These are phyloP conservation scores for Lasioglossum baleicum DNA, from an alignment of 1,140 invertebrate species.

Conservation along the genomic window DNA sequence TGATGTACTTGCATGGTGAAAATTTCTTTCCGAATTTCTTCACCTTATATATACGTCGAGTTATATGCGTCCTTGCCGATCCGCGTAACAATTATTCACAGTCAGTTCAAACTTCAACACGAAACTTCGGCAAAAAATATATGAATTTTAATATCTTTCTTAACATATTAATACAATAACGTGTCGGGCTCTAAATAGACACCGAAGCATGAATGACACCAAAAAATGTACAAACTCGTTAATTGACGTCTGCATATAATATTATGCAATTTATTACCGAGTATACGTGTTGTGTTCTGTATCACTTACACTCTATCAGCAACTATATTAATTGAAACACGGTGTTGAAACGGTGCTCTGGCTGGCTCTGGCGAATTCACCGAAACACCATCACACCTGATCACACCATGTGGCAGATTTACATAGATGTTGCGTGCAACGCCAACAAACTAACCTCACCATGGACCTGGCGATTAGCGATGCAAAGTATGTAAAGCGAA, in stretches of 20 bases:
- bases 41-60: no score
- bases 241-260: background rate
- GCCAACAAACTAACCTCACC: conserved; percentile 8
- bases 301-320: background rate
- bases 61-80: background rate
- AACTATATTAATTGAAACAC: background rate
- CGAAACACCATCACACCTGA: background rate
- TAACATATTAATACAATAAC: background rate
- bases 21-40: background rate
- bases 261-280: background rate
- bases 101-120: no score
- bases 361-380: background rate
- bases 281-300: background rate
- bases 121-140: background rate
- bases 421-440: background rate
- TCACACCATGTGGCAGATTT: background rate
- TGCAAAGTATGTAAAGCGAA: background rate
- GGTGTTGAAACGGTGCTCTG: background rate
- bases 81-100: no score
- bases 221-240: background rate
- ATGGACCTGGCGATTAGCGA: background rate
- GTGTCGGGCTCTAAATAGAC: background rate
- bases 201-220: background rate
- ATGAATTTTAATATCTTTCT: background rate
- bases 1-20: conserved; percentile 8